Conservation (phyloP, 2,797 vertebrate genomes). For the Anabacerthia variegaticeps region DNA sequence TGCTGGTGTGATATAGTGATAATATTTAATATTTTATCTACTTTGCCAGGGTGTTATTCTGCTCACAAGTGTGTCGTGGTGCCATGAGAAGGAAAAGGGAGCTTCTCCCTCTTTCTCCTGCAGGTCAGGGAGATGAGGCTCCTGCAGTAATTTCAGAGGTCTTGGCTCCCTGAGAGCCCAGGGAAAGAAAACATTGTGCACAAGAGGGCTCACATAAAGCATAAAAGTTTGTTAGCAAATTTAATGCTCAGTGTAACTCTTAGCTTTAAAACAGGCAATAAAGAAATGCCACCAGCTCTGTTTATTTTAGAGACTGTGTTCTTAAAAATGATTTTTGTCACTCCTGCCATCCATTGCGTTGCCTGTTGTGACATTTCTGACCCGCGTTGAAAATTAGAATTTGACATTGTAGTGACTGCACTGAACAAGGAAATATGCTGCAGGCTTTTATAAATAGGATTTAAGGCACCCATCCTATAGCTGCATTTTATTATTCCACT, state of each 20-base stretch:
- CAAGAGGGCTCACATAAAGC: neutral
- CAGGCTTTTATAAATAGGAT: neutral
- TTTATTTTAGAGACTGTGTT: neutral
- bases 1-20: conserved; percentile 35
- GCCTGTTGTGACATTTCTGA: neutral
- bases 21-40: conserved; percentile 61
- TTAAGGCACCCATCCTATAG: neutral
- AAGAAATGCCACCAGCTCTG: neutral
- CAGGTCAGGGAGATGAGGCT: conserved; percentile 4
- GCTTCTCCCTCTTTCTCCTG: conserved; percentile 4
- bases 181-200: neutral
- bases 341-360: fast-evolving
- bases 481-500: neutral
- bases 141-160: neutral
- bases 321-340: neutral
- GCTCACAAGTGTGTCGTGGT: conserved; percentile 50
- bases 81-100: conserved; percentile 27
- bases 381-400: neutral
- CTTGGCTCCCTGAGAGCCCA: neutral
- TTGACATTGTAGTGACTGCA: neutral
- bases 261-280: neutral
- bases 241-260: neutral
- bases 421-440: neutral
- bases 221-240: neutral
- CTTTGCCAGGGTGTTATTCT: conserved; percentile 63